phyloP scores from a whole-genome alignment of 92 coral and sea anemone species.

The Porites rus region DNA sequence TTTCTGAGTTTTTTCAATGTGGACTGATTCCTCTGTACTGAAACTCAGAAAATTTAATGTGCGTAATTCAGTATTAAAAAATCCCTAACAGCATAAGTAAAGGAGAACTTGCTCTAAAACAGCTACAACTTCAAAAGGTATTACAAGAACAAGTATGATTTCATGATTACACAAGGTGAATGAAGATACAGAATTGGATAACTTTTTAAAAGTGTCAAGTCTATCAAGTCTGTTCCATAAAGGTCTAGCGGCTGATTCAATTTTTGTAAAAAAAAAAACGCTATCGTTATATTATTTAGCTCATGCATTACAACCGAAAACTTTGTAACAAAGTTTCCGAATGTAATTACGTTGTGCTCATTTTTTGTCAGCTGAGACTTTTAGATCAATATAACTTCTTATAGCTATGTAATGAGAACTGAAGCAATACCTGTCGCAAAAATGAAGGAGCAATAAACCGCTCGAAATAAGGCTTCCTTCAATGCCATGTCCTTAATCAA shows the following conservation, averaged over 20 bases:
- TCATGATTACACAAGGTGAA: background rate
- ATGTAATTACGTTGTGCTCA: background rate
- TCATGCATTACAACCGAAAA: background rate
- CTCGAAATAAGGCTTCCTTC: background rate
- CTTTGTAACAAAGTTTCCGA: background rate
- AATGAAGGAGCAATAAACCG: background rate
- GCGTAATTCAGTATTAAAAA: too few relatives aligned
- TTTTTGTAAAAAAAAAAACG: background rate
- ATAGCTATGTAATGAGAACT: too few relatives aligned
- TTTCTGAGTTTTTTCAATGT: too few relatives aligned
- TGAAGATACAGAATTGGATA: background rate
- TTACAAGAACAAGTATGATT: background rate
- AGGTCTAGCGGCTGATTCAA: background rate
- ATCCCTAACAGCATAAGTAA: too few relatives aligned
- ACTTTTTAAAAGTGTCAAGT: conserved; percentile 31
- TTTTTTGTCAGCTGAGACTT: background rate
- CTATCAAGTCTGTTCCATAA: background rate
- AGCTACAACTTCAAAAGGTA: background rate
- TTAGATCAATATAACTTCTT: too few relatives aligned
- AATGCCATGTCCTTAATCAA: background rate
- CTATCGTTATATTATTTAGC: background rate
- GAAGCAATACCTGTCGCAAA: conserved; percentile 3
- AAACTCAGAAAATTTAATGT: too few relatives aligned
- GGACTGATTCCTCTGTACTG: too few relatives aligned
- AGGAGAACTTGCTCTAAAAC: background rate